phyloP scores from a whole-genome alignment of 2,888 invertebrate genomes.

The Oscheius onirici region DNA sequence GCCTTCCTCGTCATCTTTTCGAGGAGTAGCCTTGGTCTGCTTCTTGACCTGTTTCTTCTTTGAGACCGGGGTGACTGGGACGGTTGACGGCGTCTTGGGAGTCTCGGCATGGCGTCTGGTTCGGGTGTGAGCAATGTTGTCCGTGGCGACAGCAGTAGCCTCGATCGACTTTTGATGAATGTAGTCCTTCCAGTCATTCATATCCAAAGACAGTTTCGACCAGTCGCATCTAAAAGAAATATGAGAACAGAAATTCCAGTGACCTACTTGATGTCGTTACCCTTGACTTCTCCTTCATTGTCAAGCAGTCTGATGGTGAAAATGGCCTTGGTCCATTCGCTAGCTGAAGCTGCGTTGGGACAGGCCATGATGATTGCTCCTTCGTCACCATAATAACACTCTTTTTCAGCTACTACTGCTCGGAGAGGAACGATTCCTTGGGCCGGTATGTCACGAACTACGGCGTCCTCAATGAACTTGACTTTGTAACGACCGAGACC shows the following conservation, averaged over 20 bases:
- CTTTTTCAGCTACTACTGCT: conserved; percentile 37
- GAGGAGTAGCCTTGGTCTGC: background rate
- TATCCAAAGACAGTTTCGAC: conserved; percentile 47
- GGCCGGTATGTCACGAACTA: conserved; percentile 59
- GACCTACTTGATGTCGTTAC: conserved; percentile 3
- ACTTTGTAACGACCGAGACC: conserved; percentile 65
- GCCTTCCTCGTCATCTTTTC: background rate
- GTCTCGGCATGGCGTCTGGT: conserved; percentile 28
- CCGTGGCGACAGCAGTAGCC: conserved; percentile 36
- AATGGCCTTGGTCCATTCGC: conserved; percentile 34
- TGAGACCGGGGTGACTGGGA: background rate
- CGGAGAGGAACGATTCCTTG: conserved; percentile 65
- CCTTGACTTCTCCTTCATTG: conserved; percentile 15
- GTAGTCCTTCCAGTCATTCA: conserved; percentile 53
- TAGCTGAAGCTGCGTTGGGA: conserved; percentile 53
- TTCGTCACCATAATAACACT: conserved; percentile 8
- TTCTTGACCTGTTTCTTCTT: background rate
- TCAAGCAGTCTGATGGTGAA: conserved; percentile 9
- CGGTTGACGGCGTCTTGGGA: background rate
- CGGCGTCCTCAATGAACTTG: conserved; percentile 62
- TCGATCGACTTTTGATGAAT: conserved; percentile 42
- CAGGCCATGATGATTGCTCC: conserved; percentile 32
- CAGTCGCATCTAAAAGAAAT: conserved; percentile 35
- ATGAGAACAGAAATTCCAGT: background rate
- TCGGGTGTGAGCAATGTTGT: conserved; percentile 19